A percentile compares a stretch with the other conserved stretches of the same genome.
Conservation (phyloP, 2,113 vertebrate genomes). For the Microcebus lehilahytsara region DNA sequence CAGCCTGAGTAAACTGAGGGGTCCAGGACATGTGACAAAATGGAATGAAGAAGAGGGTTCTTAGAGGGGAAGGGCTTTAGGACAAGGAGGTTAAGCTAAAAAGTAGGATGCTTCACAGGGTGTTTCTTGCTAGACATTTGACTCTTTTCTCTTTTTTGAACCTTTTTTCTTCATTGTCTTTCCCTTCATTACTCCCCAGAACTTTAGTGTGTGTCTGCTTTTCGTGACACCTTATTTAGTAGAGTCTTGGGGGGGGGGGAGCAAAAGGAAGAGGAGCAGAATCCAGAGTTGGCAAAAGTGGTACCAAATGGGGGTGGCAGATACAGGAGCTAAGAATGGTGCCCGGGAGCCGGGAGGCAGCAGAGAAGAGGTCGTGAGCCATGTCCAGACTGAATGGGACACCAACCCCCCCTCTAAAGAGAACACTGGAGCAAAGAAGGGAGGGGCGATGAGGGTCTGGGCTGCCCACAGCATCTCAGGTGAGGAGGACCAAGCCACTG, state of each 20-base stretch:
- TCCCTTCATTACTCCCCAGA: neutral
- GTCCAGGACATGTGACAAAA: neutral
- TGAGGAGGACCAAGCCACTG: neutral
- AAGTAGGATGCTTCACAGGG: neutral
- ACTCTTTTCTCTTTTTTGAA: neutral
- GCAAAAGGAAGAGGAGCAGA: neutral
- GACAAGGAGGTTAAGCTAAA: neutral
- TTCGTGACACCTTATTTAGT: neutral
- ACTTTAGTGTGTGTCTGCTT: neutral
- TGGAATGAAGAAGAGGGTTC: neutral
- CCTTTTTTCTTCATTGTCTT: neutral
- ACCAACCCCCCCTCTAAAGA: neutral
- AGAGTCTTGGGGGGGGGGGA: neutral
- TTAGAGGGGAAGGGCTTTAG: neutral
- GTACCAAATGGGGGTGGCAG: neutral
- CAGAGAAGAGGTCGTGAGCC: neutral
- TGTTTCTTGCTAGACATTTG: neutral
- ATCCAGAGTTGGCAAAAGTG: neutral
- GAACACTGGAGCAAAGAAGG: neutral
- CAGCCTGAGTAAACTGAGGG: neutral
- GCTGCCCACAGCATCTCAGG: neutral
- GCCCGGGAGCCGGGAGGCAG: neutral
- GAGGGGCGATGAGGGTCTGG: neutral
- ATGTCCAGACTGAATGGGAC: neutral
- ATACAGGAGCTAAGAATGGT: neutral